Evolutionary conservation across 2,113 vertebrate genomes (phyloP).

Genomic region (Callipepla squamata): DNA sequence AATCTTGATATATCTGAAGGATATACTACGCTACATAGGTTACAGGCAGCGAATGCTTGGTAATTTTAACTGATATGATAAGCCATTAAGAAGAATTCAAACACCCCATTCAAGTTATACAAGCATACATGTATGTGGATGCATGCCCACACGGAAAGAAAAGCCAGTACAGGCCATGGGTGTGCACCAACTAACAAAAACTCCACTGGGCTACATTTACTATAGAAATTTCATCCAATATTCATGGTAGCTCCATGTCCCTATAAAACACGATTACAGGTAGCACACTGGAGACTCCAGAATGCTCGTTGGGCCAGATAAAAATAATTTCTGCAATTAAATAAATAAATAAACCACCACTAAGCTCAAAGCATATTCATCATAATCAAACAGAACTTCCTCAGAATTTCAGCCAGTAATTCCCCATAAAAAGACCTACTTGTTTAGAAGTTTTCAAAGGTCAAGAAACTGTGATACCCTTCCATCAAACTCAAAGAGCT

Average conservation of each 20-base stretch:
- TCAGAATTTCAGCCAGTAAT: neutral
- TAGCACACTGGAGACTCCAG: neutral
- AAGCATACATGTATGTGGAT: neutral
- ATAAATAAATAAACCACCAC: neutral
- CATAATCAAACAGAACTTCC: neutral
- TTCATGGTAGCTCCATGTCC: neutral
- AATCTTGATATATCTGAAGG: neutral
- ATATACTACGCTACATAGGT: neutral
- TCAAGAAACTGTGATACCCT: neutral
- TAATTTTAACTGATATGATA: neutral
- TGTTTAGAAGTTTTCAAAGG: neutral
- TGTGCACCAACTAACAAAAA: neutral
- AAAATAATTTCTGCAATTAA: neutral
- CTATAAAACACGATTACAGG: neutral
- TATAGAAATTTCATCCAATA: neutral
- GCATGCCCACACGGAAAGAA: neutral
- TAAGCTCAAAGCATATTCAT: neutral
- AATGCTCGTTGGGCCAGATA: neutral
- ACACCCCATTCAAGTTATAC: neutral
- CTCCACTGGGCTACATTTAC: neutral
- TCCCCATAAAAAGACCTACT: neutral
- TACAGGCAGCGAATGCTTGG: neutral
- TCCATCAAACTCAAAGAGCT: neutral
- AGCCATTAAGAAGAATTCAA: neutral
- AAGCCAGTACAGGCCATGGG: neutral